Percentiles rank a stretch among this genome's conserved stretches.
Conservation (phyloP, 2,888 invertebrate genomes). For the Chloroclysta siterata region DNA sequence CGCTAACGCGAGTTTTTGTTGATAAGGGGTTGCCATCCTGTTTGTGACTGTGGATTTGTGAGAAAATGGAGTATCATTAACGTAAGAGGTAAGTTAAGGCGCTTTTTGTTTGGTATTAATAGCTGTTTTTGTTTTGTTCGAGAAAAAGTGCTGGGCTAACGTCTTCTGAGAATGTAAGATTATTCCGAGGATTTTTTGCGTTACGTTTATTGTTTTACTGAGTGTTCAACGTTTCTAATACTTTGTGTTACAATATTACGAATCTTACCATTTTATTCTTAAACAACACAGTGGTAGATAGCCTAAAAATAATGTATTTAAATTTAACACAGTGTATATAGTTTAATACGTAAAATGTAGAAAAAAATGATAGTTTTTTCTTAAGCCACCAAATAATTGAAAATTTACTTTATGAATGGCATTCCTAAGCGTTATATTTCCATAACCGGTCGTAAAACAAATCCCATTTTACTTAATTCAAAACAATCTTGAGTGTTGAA, state of each 20-base stretch:
- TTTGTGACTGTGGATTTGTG: constrained; percentile 52
- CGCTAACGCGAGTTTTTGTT: constrained; percentile 58
- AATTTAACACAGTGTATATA: no score
- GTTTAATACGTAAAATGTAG: no score
- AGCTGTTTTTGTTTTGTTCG: constrained; percentile 54
- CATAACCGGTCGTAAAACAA: background rate
- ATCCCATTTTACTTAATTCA: no score
- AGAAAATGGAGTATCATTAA: constrained; percentile 75
- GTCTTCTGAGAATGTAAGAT: constrained; percentile 14
- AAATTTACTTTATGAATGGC: background rate
- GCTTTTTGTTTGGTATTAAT: constrained; percentile 55
- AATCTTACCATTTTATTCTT: no score
- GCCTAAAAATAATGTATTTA: no score
- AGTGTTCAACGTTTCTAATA: background rate
- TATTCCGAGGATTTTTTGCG: constrained; percentile 20
- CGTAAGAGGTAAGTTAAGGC: constrained; percentile 65
- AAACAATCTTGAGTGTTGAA: no score
- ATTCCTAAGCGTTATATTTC: background rate
- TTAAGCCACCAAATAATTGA: background rate
- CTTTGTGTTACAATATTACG: no score
- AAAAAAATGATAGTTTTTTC: no score
- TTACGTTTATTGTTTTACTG: background rate
- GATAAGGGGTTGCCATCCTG: constrained; percentile 49
- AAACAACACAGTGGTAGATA: no score
- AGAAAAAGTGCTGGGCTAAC: constrained; percentile 35